Conservation (phyloP, 2,888 invertebrate genomes). For the Erpobdella octoculata region DNA sequence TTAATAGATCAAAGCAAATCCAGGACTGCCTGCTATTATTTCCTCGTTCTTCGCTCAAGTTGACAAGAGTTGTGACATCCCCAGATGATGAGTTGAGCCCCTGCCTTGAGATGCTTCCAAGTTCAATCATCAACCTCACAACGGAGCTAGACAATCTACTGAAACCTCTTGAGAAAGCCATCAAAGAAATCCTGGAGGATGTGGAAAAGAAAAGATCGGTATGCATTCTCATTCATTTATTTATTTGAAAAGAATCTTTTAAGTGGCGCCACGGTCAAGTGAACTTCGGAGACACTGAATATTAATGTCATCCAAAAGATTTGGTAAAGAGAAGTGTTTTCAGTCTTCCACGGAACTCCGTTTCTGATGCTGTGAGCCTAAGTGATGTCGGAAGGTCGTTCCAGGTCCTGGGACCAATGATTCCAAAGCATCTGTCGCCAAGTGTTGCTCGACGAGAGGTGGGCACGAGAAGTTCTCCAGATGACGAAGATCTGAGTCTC, state of each 20-base stretch:
- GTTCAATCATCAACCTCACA: constrained; percentile 41
- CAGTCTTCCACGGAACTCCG: no score
- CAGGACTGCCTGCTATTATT: background rate
- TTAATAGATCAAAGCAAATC: background rate
- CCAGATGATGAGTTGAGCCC: background rate
- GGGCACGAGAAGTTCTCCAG: background rate
- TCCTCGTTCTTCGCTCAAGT: background rate
- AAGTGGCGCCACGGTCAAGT: no score
- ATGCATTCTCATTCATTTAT: background rate
- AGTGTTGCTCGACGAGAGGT: no score
- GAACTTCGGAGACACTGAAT: no score
- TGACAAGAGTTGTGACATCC: no score
- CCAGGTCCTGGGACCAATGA: no score
- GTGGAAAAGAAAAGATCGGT: constrained; percentile 45
- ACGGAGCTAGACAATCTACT: constrained; percentile 41
- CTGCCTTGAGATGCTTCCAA: constrained; percentile 41
- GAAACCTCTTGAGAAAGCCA: constrained; percentile 41
- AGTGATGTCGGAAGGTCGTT: no score
- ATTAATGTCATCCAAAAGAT: no score
- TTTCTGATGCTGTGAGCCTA: no score
- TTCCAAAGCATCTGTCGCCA: no score
- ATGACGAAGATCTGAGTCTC: no score
- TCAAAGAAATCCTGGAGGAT: constrained; percentile 42
- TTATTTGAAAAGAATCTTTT: background rate
- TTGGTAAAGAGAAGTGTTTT: no score